Evolutionary conservation across 2,888 invertebrate species (phyloP).

Genomic region (Trichogramma dendrolimi): DNA sequence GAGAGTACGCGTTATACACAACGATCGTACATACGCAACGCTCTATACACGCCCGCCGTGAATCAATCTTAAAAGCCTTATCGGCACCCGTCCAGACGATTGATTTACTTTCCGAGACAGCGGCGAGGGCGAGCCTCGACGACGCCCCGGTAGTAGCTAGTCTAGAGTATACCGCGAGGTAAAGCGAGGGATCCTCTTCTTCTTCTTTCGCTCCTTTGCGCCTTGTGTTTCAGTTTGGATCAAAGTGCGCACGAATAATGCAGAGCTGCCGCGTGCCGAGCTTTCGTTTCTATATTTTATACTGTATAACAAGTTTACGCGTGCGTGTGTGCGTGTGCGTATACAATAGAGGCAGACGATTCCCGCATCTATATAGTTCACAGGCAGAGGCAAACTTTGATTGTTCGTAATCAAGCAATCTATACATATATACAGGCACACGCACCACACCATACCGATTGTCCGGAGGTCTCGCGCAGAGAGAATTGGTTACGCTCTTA

Average conservation of each 20-base stretch:
- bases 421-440: too few relatives aligned
- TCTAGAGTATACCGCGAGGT: too few relatives aligned
- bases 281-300: too few relatives aligned
- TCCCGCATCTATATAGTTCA: too few relatives aligned
- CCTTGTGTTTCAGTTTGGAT: background rate
- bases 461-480: too few relatives aligned
- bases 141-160: too few relatives aligned
- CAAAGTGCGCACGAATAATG: background rate
- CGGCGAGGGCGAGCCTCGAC: background rate
- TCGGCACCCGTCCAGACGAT: conserved; percentile 29
- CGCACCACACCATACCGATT: too few relatives aligned
- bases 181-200: background rate
- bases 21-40: too few relatives aligned
- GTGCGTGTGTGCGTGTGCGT: background rate
- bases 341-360: background rate
- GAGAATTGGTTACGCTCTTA: too few relatives aligned
- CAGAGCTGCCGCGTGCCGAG: background rate
- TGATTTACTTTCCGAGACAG: conserved; percentile 22
- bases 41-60: background rate
- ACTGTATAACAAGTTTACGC: too few relatives aligned
- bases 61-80: conserved; percentile 32
- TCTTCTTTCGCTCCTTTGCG: background rate
- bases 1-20: too few relatives aligned
- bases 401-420: conserved; percentile 23
- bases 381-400: conserved; percentile 21